Evolutionary conservation across 2,888 invertebrate species (phyloP).

Genomic region (Anoplius nigerrimus): DNA sequence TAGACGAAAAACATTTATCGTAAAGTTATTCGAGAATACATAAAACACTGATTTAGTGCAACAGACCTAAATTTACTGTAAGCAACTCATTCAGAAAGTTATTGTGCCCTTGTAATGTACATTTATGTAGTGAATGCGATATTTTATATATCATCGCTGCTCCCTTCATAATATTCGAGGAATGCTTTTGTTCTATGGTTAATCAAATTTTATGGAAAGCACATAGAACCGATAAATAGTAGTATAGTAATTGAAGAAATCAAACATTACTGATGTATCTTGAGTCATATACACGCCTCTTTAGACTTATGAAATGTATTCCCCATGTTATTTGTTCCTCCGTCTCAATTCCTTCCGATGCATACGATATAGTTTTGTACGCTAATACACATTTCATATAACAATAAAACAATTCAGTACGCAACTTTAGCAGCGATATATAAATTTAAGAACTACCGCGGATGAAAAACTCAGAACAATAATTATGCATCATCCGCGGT

Average conservation of each 20-base stretch:
- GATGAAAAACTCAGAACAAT: conserved; percentile 14
- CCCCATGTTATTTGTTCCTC: neutral
- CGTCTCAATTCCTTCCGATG: conserved; percentile 5
- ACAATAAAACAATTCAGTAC: conserved; percentile 16
- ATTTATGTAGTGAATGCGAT: too few species aligned
- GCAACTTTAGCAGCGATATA: conserved; percentile 20
- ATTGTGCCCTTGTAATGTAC: too few species aligned
- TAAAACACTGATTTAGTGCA: too few species aligned
- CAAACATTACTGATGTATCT: neutral
- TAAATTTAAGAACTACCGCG: conserved; percentile 16
- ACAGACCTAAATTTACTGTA: too few species aligned
- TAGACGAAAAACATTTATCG: too few species aligned
- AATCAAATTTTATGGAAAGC: too few species aligned
- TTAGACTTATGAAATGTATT: neutral
- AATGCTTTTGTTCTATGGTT: too few species aligned
- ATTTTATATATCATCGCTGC: too few species aligned
- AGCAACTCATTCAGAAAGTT: too few species aligned
- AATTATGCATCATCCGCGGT: conserved; percentile 10
- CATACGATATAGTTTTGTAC: conserved; percentile 17
- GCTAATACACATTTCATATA: conserved; percentile 16
- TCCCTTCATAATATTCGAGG: too few species aligned
- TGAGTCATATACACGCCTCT: neutral
- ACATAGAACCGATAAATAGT: conserved; percentile 1
- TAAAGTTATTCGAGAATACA: too few species aligned
- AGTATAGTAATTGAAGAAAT: neutral